Evolutionary conservation across 1,140 invertebrate genomes (phyloP).

Genomic region (Meteorus sp.): DNA sequence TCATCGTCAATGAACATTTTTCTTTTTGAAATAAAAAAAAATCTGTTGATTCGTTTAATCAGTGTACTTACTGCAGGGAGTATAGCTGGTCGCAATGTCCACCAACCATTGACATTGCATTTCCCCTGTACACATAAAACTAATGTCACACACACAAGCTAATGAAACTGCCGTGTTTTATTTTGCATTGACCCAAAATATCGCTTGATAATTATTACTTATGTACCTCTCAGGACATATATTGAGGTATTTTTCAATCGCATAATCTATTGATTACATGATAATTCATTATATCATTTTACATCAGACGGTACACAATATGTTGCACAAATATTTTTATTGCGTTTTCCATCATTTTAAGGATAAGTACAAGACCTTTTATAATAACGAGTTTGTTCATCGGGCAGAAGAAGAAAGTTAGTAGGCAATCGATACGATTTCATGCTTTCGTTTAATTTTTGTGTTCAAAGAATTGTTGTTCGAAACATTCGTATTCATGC

Average conservation of each 20-base stretch:
- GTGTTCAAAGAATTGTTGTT: too few relatives aligned
- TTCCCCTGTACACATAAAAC: slow-evolving; percentile 60
- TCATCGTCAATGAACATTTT: too few relatives aligned
- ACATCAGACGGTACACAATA: neutral
- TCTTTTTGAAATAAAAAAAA: neutral
- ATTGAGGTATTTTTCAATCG: too few relatives aligned
- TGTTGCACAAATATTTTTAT: neutral
- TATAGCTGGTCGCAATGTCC: slow-evolving; percentile 60
- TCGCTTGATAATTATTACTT: too few relatives aligned
- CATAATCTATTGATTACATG: too few relatives aligned
- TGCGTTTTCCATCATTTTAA: neutral
- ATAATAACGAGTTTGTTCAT: slow-evolving; percentile 12
- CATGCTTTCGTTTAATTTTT: too few relatives aligned
- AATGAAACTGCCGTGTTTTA: slow-evolving; percentile 4
- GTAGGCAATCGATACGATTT: neutral
- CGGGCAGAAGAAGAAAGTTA: neutral
- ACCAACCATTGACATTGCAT: slow-evolving; percentile 58
- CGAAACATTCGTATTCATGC: too few relatives aligned
- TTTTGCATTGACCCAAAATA: slow-evolving; percentile 7
- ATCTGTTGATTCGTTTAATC: neutral
- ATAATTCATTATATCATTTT: too few relatives aligned
- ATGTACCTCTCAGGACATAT: too few relatives aligned
- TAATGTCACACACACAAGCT: slow-evolving; percentile 43
- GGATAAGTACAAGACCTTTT: slow-evolving; percentile 12
- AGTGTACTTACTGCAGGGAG: slow-evolving; percentile 59